These are phyloP conservation scores for Epinephelus moara DNA, from an alignment of 2,113 vertebrate genomes.

Conservation along the genomic window DNA sequence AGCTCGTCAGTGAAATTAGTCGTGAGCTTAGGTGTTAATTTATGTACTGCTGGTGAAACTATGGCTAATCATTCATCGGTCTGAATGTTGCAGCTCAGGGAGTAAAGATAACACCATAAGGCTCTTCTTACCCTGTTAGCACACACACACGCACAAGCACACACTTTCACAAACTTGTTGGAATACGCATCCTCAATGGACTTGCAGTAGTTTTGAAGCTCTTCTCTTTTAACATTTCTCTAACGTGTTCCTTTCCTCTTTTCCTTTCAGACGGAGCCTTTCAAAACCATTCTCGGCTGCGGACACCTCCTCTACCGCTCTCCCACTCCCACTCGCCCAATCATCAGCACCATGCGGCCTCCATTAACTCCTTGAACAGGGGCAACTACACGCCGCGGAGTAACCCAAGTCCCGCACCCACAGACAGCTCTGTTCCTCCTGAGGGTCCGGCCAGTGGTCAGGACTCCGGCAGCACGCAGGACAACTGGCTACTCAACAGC, in stretches of 20 bases:
- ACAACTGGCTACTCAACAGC: conserved; percentile 99
- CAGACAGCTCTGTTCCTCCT: conserved; percentile 92
- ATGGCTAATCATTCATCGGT: conserved; percentile 32
- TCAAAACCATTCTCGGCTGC: conserved; percentile 93
- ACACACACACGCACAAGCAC: not conserved
- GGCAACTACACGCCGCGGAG: conserved; percentile 96
- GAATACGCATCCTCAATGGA: not conserved
- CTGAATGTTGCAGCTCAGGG: not conserved
- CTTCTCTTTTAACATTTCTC: conserved; percentile 3
- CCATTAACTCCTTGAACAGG: conserved; percentile 94
- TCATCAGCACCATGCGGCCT: conserved; percentile 92
- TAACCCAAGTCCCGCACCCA: conserved; percentile 96
- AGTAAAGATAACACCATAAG: conserved; percentile 28
- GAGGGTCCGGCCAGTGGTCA: conserved; percentile 89
- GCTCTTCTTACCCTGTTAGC: conserved; percentile 7
- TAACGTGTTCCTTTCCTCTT: not conserved
- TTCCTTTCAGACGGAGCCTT: conserved; percentile 89
- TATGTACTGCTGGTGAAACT: conserved; percentile 39
- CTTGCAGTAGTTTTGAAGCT: conserved; percentile 4
- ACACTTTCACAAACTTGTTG: conserved; percentile 15
- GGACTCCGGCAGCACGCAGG: conserved; percentile 91
- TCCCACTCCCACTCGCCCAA: conserved; percentile 94
- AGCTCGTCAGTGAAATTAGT: conserved; percentile 37
- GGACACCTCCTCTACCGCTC: conserved; percentile 93
- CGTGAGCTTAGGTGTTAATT: conserved; percentile 40